A percentile compares a stretch with the other conserved stretches of the same genome.
Evolutionary conservation across 2,113 vertebrate species (phyloP).

Genomic region (Psilopsiagon aymara): DNA sequence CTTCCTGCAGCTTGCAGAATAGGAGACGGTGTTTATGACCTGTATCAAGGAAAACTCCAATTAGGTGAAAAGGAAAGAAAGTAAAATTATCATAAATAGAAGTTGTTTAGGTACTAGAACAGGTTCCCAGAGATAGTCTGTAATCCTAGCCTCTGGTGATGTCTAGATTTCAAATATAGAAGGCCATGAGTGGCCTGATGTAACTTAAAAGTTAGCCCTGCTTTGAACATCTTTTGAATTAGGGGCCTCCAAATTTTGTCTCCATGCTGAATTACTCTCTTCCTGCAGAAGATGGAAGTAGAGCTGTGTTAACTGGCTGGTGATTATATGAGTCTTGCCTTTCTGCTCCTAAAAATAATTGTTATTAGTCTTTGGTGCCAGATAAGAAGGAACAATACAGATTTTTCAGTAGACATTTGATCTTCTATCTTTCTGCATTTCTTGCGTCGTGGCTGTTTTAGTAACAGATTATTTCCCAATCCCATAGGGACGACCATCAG

Average conservation of each 20-base stretch:
- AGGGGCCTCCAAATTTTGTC: background rate
- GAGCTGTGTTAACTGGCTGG: background rate
- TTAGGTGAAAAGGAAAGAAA: background rate
- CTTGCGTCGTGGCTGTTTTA: background rate
- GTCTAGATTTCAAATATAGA: background rate
- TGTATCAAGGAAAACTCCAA: background rate
- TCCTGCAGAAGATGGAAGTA: background rate
- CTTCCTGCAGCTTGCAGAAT: background rate
- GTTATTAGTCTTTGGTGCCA: background rate
- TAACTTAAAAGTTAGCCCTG: background rate
- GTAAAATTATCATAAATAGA: background rate
- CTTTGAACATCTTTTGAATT: background rate
- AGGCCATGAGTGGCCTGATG: background rate
- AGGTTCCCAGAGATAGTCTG: background rate
- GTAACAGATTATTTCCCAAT: background rate
- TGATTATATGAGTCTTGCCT: background rate
- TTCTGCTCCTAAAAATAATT: background rate
- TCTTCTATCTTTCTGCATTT: background rate
- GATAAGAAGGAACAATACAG: background rate
- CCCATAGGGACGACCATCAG: conserved; percentile 89
- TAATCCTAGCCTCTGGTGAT: background rate
- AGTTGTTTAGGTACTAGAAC: background rate
- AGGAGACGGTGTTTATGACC: background rate
- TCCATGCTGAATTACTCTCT: background rate
- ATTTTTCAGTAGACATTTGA: background rate